phyloP scores from a whole-genome alignment of 2,888 invertebrate genomes.

The Lysandra bellargus region DNA sequence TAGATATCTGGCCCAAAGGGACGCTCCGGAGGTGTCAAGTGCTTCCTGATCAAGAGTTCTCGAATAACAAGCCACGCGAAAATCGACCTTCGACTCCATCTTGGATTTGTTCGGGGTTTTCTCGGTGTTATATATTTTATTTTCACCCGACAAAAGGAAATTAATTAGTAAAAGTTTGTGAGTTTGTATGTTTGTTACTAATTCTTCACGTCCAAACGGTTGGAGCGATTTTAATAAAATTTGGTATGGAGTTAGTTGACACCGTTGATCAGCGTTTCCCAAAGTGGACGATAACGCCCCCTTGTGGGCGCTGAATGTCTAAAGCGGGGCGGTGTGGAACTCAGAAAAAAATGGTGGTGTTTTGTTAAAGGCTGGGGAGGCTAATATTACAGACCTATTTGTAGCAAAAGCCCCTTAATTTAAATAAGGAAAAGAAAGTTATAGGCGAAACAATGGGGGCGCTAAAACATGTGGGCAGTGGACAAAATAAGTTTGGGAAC shows the following conservation, averaged over 20 bases:
- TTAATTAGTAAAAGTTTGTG: neutral
- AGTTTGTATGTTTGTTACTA: neutral
- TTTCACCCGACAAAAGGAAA: neutral
- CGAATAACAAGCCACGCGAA: neutral
- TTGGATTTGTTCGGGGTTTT: neutral
- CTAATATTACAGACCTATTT: too few relatives aligned
- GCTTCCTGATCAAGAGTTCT: slow-evolving; percentile 10
- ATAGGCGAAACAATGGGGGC: too few relatives aligned
- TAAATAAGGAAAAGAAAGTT: too few relatives aligned
- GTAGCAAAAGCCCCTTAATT: too few relatives aligned
- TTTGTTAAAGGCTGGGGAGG: too few relatives aligned
- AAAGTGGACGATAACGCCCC: too few relatives aligned
- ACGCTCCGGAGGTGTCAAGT: slow-evolving; percentile 11
- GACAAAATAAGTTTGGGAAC: too few relatives aligned
- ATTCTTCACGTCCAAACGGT: neutral
- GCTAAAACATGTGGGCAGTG: too few relatives aligned
- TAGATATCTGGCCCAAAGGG: slow-evolving; percentile 14
- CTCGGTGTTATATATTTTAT: neutral
- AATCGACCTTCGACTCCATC: neutral
- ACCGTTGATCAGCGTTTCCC: neutral
- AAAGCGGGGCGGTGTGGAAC: too few relatives aligned
- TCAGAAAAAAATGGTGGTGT: too few relatives aligned
- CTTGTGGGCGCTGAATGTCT: too few relatives aligned
- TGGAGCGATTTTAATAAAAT: neutral
- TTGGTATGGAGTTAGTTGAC: neutral